A percentile compares a stretch with the other conserved stretches of the same genome.
phyloP scores from a whole-genome alignment of 2,797 vertebrate species.

The Sternotherus odoratus region DNA sequence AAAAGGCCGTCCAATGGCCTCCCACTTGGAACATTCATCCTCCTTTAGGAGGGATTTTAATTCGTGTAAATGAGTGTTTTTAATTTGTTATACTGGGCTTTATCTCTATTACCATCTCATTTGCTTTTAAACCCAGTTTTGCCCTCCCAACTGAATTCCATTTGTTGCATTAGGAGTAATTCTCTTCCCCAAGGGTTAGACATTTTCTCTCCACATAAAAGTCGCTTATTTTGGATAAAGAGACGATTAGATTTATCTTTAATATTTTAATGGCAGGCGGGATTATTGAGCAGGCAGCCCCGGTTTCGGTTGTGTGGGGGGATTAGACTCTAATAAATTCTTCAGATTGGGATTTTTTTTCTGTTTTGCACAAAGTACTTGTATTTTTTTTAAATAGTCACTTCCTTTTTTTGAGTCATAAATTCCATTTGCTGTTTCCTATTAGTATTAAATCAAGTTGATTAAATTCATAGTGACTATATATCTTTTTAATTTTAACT shows the following conservation, averaged over 20 bases:
- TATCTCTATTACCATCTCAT: constrained; percentile 86
- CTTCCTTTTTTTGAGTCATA: constrained; percentile 83
- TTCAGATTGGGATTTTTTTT: constrained; percentile 80
- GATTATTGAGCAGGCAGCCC: constrained; percentile 83
- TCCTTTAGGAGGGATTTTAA: constrained; percentile 80
- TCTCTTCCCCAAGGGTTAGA: constrained; percentile 84
- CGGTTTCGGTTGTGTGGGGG: constrained; percentile 73
- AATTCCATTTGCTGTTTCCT: constrained; percentile 86
- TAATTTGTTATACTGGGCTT: constrained; percentile 86
- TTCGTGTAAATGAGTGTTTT: constrained; percentile 86
- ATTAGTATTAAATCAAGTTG: constrained; percentile 88
- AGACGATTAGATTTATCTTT: constrained; percentile 89
- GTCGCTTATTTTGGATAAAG: constrained; percentile 89
- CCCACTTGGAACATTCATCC: constrained; percentile 49
- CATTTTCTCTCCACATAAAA: constrained; percentile 85
- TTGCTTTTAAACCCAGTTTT: constrained; percentile 85
- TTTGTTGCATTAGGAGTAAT: constrained; percentile 87
- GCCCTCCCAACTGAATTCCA: constrained; percentile 82
- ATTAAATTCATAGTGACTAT: constrained; percentile 86
- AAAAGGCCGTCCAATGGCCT: constrained; percentile 62
- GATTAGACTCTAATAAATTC: constrained; percentile 87
- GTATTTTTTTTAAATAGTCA: constrained; percentile 78
- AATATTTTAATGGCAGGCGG: constrained; percentile 89
- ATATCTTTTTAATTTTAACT: constrained; percentile 88
- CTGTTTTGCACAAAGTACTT: constrained; percentile 83